Evolutionary conservation across 2,797 vertebrate species (phyloP), one percentile per base, ranked within the genome.

Genomic region (Sphenodon punctatus): DNA sequence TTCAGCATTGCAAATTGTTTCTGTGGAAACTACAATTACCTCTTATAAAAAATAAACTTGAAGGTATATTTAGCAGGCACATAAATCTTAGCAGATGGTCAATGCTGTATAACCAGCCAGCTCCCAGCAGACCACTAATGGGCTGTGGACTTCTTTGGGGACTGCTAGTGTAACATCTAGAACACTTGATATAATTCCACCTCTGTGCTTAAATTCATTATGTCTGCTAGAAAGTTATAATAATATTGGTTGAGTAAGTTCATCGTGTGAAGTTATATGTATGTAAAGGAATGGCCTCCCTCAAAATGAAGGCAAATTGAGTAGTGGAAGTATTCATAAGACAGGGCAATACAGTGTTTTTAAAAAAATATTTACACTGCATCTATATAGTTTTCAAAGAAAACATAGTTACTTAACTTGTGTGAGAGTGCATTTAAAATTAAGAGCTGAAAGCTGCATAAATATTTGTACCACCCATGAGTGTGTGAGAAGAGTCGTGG

Each of bases 371-470:
- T 75, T 92, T 59, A 80, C 71, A 64, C 56, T 75, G 43, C 72
- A 30, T 39, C 27, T 78, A 61, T 67, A 84, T 45, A 73, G 46
- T 75, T 72, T 78, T 83, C 64, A 72, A 79, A 77, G 83, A 92
- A 80, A 79, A 56, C 30, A 64, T 17, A 65, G 25, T 69, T 76
- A 69, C 53, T 80, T 61, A 48, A 71, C 36, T 71, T 75, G 55
- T 64, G 65, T 82, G 81, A 85, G 73, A 86, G 55, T 63, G 12
- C 67, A 67, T 75, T 84, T 76, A 75, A 75, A 90, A 84, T 64
- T 85, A 86, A 87, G 60, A 84, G 16, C 79, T 67, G 82, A 93
- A 94, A 92, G 90, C 92, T 93, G 84, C 82, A 84, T 80, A 93
- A 94, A 94, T 86, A 90, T 88, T 78, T 86, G 78, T 86, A 85